phyloP scores from a whole-genome alignment of 2,113 vertebrate genomes.

The Atlantisia rogersi region DNA sequence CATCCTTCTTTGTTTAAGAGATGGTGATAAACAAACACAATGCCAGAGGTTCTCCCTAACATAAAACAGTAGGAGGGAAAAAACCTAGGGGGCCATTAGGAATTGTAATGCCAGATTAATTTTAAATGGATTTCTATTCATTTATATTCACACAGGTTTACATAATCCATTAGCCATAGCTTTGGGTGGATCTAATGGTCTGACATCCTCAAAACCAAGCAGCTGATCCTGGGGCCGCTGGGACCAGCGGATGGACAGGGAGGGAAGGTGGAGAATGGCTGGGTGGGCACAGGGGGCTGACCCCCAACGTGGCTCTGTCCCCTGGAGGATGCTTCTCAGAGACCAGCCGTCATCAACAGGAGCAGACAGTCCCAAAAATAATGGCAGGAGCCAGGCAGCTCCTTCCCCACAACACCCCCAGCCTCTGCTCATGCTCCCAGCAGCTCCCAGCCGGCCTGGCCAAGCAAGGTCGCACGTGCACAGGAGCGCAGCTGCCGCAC shows the following conservation, averaged over 20 bases:
- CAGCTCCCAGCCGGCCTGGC: not conserved
- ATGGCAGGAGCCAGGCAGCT: fast-evolving
- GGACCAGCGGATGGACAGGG: not conserved
- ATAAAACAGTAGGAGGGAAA: conserved; percentile 8
- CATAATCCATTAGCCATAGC: not conserved
- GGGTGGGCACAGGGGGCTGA: fast-evolving
- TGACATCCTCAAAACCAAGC: fast-evolving
- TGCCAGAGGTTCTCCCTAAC: not conserved
- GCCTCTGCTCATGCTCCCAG: fast-evolving
- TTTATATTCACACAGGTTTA: not conserved
- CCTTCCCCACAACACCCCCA: fast-evolving
- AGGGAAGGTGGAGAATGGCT: fast-evolving
- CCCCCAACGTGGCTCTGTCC: fast-evolving
- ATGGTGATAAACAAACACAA: not conserved
- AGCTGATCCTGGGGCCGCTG: not conserved
- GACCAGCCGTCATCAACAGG: fast-evolving
- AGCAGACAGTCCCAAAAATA: not conserved
- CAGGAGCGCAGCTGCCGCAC: not conserved
- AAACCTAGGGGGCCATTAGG: conserved; percentile 14
- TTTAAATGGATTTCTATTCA: conserved; percentile 30
- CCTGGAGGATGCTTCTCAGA: fast-evolving
- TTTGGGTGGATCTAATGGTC: not conserved
- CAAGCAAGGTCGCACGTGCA: not conserved
- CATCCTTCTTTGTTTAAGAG: conserved; percentile 13
- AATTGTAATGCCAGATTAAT: conserved; percentile 17